Evolutionary conservation across 2,797 vertebrate species (phyloP), one percentile per base, ranked within the genome.

Genomic region (Acanthurus leucopareius): DNA sequence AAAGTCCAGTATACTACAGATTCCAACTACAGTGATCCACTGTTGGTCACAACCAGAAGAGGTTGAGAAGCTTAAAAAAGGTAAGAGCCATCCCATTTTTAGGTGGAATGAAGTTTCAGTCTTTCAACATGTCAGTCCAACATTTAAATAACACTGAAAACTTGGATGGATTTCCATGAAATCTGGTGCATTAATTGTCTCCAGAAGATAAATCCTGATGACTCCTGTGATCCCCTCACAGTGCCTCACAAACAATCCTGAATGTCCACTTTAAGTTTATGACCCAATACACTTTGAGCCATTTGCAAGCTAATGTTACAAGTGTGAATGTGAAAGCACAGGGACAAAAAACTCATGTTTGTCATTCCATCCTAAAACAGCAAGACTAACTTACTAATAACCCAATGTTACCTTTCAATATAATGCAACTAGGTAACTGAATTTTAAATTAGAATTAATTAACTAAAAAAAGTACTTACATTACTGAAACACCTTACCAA

Each of bases 11-110:
- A n/a, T 42, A 47, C 32, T 60, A 19, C 4, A 38, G 11, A 38
- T 47, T 67, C 47, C 22, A 35, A 40, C 52, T 54, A 52, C 51
- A 77, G 22, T 73, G 73, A 76, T 71, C 71, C 59, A 57, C 22
- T 54, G 51, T 53, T 62, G 40, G 40, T 65, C 20, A 2, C 52
- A 54, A 68, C 20, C 15, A 42, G 51, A 66, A 10, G 17, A 4
- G 8, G 40, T 10, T 53, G 44, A 56, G 40, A 69, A 51, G 73
- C 60, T 11, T 32, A 35, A 8, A 20, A 25, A 28, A 25, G 15
- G 38, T 48, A 20, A 47, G 69, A n/a, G 11, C 5, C 45, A 69
- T 66, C 69, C 11, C 20, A 71, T 71, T 44, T 38, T 66, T 20
- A 35, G 32, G 32, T 35, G 32, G 32, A 35, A 7, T 7, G 32